A percentile compares a stretch with the other conserved stretches of the same genome.
These are phyloP conservation scores for Lobophora halterata DNA, from an alignment of 2,888 invertebrate genomes.

Conservation along the genomic window DNA sequence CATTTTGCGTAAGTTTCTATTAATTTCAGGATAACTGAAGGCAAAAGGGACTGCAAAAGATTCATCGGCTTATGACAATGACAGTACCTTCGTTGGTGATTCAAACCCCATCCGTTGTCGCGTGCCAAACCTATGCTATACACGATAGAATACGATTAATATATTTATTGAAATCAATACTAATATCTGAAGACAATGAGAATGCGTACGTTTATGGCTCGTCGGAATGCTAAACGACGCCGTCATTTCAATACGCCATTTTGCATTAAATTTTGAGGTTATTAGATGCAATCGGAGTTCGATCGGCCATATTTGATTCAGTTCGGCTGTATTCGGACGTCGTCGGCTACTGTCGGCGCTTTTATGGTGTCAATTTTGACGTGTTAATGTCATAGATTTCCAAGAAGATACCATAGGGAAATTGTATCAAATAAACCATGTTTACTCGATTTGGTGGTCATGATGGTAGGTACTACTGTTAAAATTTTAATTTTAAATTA, in stretches of 20 bases:
- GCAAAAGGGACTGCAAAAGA: too few species aligned
- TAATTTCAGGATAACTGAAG: too few species aligned
- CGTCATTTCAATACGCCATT: conserved; percentile 77
- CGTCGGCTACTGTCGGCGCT: conserved; percentile 55
- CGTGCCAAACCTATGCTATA: conserved; percentile 78
- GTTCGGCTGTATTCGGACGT: conserved; percentile 63
- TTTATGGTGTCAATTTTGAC: conserved; percentile 59
- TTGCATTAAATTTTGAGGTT: conserved; percentile 80
- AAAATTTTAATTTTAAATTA: too few species aligned
- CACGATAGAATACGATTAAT: conserved; percentile 73
- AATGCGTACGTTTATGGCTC: conserved; percentile 76
- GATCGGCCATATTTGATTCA: conserved; percentile 69
- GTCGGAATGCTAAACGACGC: conserved; percentile 77
- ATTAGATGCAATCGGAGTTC: conserved; percentile 80
- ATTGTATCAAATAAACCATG: conserved; percentile 41
- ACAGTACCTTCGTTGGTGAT: conserved; percentile 61
- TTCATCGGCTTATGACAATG: not conserved
- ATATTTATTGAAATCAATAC: conserved; percentile 81
- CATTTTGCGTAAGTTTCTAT: too few species aligned
- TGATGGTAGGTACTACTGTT: too few species aligned
- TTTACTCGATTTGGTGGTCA: conserved; percentile 25
- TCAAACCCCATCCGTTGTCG: conserved; percentile 67
- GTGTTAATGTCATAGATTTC: conserved; percentile 62
- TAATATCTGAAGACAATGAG: conserved; percentile 80
- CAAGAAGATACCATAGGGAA: conserved; percentile 60